Evolutionary conservation across 2,113 vertebrate genomes (phyloP).

Genomic region (Notothenia rossii): DNA sequence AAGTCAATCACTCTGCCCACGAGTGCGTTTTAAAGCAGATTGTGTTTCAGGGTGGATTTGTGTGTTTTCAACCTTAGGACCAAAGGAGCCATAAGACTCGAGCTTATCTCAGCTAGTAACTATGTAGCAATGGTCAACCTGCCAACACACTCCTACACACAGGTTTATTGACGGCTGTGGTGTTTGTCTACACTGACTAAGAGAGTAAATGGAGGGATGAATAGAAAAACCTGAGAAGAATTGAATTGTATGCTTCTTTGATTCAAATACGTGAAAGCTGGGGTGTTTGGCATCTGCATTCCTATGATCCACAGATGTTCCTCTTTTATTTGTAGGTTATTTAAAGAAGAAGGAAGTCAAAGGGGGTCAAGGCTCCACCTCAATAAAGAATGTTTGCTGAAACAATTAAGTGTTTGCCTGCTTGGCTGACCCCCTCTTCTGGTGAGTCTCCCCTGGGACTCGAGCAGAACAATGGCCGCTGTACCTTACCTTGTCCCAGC

Average conservation of each 20-base stretch:
- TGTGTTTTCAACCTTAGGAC: constrained; percentile 61
- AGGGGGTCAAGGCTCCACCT: constrained; percentile 74
- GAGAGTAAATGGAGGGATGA: constrained; percentile 1
- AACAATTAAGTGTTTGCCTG: constrained; percentile 82
- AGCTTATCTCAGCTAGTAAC: constrained; percentile 62
- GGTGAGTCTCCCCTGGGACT: constrained; percentile 68
- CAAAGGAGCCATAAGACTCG: constrained; percentile 42
- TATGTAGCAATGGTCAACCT: constrained; percentile 37
- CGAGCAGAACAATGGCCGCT: constrained; percentile 74
- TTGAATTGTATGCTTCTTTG: background rate
- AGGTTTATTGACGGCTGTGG: background rate
- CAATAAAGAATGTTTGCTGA: constrained; percentile 82
- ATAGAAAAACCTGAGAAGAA: background rate
- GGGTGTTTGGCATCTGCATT: constrained; percentile 61
- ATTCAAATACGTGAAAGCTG: constrained; percentile 22
- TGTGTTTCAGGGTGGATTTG: constrained; percentile 21
- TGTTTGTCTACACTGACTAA: constrained; percentile 25
- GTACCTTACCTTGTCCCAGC: constrained; percentile 60
- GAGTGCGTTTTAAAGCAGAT: constrained; percentile 14
- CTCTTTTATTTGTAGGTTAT: constrained; percentile 75
- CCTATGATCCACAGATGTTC: constrained; percentile 52
- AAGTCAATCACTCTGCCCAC: constrained; percentile 12
- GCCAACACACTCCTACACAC: constrained; percentile 25
- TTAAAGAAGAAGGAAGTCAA: constrained; percentile 81
- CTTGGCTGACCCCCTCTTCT: constrained; percentile 81